Conservation (phyloP, 2,888 invertebrate species). For the Eulithis testata region DNA sequence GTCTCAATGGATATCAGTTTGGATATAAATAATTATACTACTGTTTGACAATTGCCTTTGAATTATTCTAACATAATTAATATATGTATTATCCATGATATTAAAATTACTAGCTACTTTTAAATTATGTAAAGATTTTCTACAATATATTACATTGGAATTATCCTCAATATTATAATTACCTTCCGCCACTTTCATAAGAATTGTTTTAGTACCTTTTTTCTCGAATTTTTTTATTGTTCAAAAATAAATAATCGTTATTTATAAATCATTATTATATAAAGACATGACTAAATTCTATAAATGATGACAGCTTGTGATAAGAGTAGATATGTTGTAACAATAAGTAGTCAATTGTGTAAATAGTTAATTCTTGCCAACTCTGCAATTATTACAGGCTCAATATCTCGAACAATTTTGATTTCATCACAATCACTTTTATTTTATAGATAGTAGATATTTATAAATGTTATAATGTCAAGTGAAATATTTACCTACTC, state of each 20-base stretch:
- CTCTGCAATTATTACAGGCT: not conserved
- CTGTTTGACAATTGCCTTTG: not conserved
- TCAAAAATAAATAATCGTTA: not conserved
- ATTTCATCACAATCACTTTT: not conserved
- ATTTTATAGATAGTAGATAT: not conserved
- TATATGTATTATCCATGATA: not conserved
- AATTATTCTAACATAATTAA: constrained; percentile 1
- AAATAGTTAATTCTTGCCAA: not conserved
- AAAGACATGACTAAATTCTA: not conserved
- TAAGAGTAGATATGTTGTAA: not conserved
- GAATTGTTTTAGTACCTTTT: not conserved
- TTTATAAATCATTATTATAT: not conserved
- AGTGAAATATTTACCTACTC: too few species aligned
- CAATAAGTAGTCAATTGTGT: not conserved
- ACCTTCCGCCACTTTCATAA: too few species aligned
- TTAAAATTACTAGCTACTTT: not conserved
- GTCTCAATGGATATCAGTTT: too few species aligned
- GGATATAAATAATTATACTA: not conserved
- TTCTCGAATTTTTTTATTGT: constrained; percentile 2
- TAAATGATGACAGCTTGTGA: not conserved
- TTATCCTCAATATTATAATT: not conserved
- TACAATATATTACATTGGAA: not conserved
- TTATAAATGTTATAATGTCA: too few species aligned
- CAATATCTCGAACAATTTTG: not conserved
- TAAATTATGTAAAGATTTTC: not conserved